Base-by-base conservation (phyloP, 37 sponge, comb jelly and placozoan genomes). In the Tethya wilhelma region DNA sequence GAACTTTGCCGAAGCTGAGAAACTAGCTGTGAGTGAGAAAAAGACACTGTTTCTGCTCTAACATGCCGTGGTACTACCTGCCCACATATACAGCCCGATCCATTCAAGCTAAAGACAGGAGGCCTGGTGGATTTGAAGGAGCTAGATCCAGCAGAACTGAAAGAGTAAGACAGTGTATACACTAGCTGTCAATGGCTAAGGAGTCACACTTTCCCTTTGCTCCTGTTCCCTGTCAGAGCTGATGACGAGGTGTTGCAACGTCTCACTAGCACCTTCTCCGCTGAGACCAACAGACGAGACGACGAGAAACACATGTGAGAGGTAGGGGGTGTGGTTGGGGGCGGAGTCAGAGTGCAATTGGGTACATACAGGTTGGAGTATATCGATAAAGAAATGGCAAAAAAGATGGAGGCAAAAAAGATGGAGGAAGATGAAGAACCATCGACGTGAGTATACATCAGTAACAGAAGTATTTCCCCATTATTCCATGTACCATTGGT, bases 91-190 rank as follows among this genome's bases (percentile, higher is more conserved):
- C 71, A 94, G 94, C 79, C 88, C 17, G 95, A 95, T 41, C 95
- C 95, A 7, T 95, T 95, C 78, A 92, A 95, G 69, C 83, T 95
- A 14, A 92, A 87, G 64, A 85, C 95, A 29, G 95, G 95, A 19
- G 95, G 95, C 9, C 80, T 95, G 23, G 79, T 95, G 2, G 71
- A 89, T 56, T 32, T 89, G 79, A 79, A 74, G 32, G 73, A 87
- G 8, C 43, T 88, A 17, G 38, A 71, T 23, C 30, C 43, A 8
- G 53, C 72, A 1, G 78, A 88, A 1, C 6, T 76, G 6, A 56
- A 88, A 44, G 62, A 58, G 83, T 82, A 49, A 45, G 39, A 58
- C 8, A 1, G 2, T 36, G 7, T 67, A 20, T 11, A 7, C 40
- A 37, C 14, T 67, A 4, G 37, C 31, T n/a, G 31, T 11, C 5